Evolutionary conservation across 2,888 invertebrate species (phyloP), one percentile per base, ranked within the genome.

Genomic region (Girardia tigrina): DNA sequence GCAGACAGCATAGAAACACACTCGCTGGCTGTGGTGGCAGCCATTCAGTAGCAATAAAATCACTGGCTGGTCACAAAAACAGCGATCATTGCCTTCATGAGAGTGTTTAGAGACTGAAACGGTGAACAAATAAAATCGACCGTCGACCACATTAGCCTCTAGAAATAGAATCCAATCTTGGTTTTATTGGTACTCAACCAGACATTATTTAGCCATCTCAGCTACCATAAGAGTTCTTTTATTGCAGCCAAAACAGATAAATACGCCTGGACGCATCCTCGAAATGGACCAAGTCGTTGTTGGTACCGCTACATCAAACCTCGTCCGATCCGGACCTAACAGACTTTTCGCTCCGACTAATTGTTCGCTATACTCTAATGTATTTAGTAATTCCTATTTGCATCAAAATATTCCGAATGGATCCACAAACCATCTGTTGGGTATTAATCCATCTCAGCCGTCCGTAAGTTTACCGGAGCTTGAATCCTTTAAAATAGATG

Each of bases 11-110:
- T 4, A 20, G 56, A 56, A 20, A n/a, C 56, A 56, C 56, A 56
- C 56, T 4, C n/a, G 23, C 56, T 20, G n/a, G n/a, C 20, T 20
- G 23, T 12, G 56, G 20, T 56, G 56, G n/a, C n/a, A 56, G 56
- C 23, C n/a, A 56, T 56, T 56, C 56, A 56, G 56, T 56, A 56
- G 56, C 56, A 56, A 56, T 56, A 56, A 56, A 56, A 56, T 56
- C 56, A 56, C 56, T 56, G 56, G 56, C 56, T 56, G 56, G 56
- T 56, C 56, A 56, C 56, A 56, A 56, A 56, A 56, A 56, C n/a
- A 56, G 56, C 56, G 56, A 56, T 56, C 56, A 56, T 56, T 56
- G 56, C 56, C 56, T 56, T 56, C 8, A 12, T 36, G 8, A 56
- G n/a, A n/a, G 20, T 56, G 56, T 56, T 20, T 56, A 56, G 56